Evolutionary conservation across 2,113 vertebrate genomes (phyloP), one percentile per base, ranked within the genome.

Genomic region (Tor tambroides): DNA sequence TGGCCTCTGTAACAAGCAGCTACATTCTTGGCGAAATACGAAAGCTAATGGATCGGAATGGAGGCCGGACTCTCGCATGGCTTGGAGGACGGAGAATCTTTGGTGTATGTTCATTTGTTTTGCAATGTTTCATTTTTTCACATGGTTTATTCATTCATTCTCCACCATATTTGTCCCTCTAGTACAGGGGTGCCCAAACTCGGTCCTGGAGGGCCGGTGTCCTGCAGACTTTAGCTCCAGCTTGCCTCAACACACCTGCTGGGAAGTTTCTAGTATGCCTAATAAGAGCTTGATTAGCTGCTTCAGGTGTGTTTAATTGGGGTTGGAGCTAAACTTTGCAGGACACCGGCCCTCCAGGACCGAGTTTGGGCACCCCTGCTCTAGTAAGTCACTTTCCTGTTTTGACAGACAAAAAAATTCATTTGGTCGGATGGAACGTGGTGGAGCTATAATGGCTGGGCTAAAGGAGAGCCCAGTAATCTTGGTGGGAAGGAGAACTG

Each of bases 381-480:
- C n/a, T n/a, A 59, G 2, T 41, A 76, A 41, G 46, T 28, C 4
- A 35, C 41, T 38, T 77, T 43, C 67, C 80, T 82, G 41, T 5
- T 75, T 30, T 89, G 11, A 88, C 88, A 94, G 94, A 91, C 88
- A 1, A 80, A 74, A 7, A 81, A 85, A 59, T 94, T 94, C 10
- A 23, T 90, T 86, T 94, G 94, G 93, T 69, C 92, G 91, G 93
- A 95, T 7, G 91, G 93, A 41, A 86, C 91, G 21, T 67, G 4
- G 0, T 94, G 93, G 93, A 10, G 1, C 23, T 93, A 93, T 43
- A 74, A 83, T 46, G 92, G 92, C 30, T 95, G 92, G 93, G 80
- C 90, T 61, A 0, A 0, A 14, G 92, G 90, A 12, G 89, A 94
- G 41, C 93, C 93, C 54, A 92, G 88, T 26, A 12, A 92, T 87